Percentiles rank a stretch among this genome's conserved stretches.
These are phyloP conservation scores for Meteorus sp. DNA, from an alignment of 1,140 invertebrate genomes.

Conservation along the genomic window DNA sequence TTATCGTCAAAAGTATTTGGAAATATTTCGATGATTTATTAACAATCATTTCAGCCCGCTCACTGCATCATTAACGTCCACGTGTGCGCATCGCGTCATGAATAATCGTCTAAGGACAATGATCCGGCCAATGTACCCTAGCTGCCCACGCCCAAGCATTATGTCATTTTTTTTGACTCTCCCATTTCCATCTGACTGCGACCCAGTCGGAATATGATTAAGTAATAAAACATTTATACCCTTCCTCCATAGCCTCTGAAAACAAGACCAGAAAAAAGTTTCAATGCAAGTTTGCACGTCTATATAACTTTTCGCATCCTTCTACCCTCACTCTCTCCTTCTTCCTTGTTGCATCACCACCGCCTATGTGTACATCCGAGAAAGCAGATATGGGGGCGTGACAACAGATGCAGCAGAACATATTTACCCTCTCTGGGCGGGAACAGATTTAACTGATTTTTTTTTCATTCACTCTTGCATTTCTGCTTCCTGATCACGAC, in stretches of 20 bases:
- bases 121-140: conserved; percentile 35
- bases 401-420: conserved; percentile 53
- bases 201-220: conserved; percentile 50
- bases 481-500: conserved; percentile 16
- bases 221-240: conserved; percentile 57
- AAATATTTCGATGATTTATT: background rate
- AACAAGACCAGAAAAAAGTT: conserved; percentile 47
- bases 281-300: conserved; percentile 14
- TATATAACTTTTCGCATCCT: conserved; percentile 35
- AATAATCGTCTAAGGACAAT: conserved; percentile 30
- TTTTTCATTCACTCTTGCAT: conserved; percentile 15
- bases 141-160: conserved; percentile 31
- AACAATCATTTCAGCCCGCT: background rate
- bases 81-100: conserved; percentile 23
- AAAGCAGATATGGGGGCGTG: conserved; percentile 45
- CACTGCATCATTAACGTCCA: conserved; percentile 1
- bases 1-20: too few relatives aligned
- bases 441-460: conserved; percentile 42
- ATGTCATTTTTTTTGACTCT: conserved; percentile 21
- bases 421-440: conserved; percentile 50
- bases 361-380: background rate
- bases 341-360: background rate
- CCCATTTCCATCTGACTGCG: conserved; percentile 26
- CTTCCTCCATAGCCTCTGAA: conserved; percentile 35
- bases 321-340: conserved; percentile 26